A percentile compares a stretch with the other conserved stretches of the same genome.
Evolutionary conservation across 1,140 invertebrate species (phyloP).

Genomic region (Calephelis virginiensis): DNA sequence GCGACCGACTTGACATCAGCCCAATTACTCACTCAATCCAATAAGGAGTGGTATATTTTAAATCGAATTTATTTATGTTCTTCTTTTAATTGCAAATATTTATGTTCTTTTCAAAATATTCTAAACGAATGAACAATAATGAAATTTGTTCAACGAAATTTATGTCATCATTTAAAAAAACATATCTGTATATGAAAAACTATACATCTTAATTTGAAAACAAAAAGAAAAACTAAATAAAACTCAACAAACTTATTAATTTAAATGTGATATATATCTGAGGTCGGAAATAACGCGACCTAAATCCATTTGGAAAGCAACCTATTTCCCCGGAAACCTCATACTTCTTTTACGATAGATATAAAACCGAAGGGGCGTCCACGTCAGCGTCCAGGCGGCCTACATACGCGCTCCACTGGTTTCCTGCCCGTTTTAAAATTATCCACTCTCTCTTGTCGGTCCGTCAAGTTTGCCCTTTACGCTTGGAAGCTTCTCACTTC

Average conservation of each 20-base stretch:
- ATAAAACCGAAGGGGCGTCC: constrained; percentile 47
- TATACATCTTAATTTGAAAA: no score
- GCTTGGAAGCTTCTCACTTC: constrained; percentile 51
- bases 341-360: constrained; percentile 53
- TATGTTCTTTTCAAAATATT: no score
- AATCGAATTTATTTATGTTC: no score
- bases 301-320: constrained; percentile 50
- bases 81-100: no score
- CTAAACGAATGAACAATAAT: no score
- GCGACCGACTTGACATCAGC: no score
- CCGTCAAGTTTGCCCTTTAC: constrained; percentile 67
- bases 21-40: no score
- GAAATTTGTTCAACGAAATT: no score
- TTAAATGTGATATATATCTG: background rate
- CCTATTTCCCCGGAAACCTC: constrained; percentile 65
- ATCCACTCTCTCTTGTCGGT: constrained; percentile 57
- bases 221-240: no score
- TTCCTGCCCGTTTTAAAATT: constrained; percentile 71
- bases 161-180: no score
- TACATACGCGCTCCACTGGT: constrained; percentile 64
- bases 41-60: no score
- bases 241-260: constrained; percentile 1
- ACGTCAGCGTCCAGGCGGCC: constrained; percentile 52
- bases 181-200: no score
- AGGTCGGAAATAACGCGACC: constrained; percentile 39